Conservation (phyloP, 2,888 invertebrate genomes). For the Clostera curtula region DNA sequence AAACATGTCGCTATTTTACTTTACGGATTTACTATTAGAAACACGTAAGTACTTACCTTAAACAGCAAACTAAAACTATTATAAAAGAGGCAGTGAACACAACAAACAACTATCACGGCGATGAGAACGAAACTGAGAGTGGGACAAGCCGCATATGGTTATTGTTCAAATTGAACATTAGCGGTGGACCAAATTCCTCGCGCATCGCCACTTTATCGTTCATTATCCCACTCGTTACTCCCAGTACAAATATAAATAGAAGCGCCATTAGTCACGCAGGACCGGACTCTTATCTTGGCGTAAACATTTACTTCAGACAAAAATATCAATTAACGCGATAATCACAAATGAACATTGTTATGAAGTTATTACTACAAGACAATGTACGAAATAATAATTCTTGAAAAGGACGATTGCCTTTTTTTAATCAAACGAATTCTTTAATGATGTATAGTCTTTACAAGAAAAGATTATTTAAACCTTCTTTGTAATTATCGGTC, state of each 20-base stretch:
- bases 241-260: slow-evolving; percentile 52
- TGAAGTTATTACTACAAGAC: no score
- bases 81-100: slow-evolving; percentile 8
- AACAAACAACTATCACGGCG: slow-evolving; percentile 13
- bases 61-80: no score
- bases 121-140: slow-evolving; percentile 43
- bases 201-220: slow-evolving; percentile 47
- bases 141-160: slow-evolving; percentile 23
- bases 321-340: slow-evolving; percentile 35
- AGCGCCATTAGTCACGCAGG: slow-evolving; percentile 51
- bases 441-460: no score
- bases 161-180: slow-evolving; percentile 42
- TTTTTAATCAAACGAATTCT: no score
- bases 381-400: no score
- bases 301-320: slow-evolving; percentile 34
- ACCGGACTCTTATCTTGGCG: slow-evolving; percentile 40
- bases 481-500: no score
- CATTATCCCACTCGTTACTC: slow-evolving; percentile 46
- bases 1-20: no score
- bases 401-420: no score
- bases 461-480: no score
- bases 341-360: no score
- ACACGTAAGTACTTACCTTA: no score
- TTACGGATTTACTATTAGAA: no score
- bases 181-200: slow-evolving; percentile 45